Percentiles rank a stretch among this genome's conserved stretches.
Evolutionary conservation across 2,888 invertebrate species (phyloP).

Genomic region (Ennomos erosarius): DNA sequence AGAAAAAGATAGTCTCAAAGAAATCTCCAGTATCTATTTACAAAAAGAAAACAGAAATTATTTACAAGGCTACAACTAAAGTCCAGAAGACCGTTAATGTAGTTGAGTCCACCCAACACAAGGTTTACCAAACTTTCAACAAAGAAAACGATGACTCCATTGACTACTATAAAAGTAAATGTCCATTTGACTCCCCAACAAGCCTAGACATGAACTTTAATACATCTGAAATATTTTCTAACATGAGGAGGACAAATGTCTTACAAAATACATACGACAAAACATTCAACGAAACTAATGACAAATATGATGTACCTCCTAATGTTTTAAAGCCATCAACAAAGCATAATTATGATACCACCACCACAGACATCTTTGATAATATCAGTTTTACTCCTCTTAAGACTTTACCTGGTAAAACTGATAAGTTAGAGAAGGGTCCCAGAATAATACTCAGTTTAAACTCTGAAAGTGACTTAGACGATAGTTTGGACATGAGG

Average conservation of each 20-base stretch:
- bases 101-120: slow-evolving; percentile 57
- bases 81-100: slow-evolving; percentile 60
- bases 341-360: slow-evolving; percentile 53
- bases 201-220: slow-evolving; percentile 68
- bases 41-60: slow-evolving; percentile 68
- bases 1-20: slow-evolving; percentile 63
- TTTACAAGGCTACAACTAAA: slow-evolving; percentile 60
- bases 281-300: slow-evolving; percentile 46
- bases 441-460: slow-evolving; percentile 71
- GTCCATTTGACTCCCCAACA: slow-evolving; percentile 71
- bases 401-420: slow-evolving; percentile 57
- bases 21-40: slow-evolving; percentile 70
- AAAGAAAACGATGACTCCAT: slow-evolving; percentile 66
- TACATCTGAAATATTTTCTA: slow-evolving; percentile 74
- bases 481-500: slow-evolving; percentile 67
- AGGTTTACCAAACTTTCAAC: slow-evolving; percentile 52
- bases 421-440: slow-evolving; percentile 67
- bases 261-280: slow-evolving; percentile 72
- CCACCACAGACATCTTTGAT: slow-evolving; percentile 68
- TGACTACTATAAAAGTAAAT: slow-evolving; percentile 52
- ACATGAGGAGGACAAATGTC: slow-evolving; percentile 56
- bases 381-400: slow-evolving; percentile 75
- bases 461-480: slow-evolving; percentile 71
- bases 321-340: slow-evolving; percentile 70
- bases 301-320: slow-evolving; percentile 41